Evolutionary conservation across 2,113 vertebrate species (phyloP).

Genomic region (Pipa parva): DNA sequence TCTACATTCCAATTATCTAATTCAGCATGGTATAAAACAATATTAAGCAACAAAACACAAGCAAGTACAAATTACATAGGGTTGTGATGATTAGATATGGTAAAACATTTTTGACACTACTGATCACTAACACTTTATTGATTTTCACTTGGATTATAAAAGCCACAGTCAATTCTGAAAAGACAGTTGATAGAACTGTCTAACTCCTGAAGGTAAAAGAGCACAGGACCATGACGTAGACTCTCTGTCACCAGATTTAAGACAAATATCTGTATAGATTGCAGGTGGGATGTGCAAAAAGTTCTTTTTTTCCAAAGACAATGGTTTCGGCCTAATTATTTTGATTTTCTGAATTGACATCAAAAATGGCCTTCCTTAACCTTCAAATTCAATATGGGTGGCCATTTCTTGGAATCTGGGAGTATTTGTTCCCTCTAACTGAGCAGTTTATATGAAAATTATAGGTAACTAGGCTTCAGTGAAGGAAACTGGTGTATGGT

Average conservation of each 20-base stretch:
- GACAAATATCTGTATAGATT: slow-evolving; percentile 10
- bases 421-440: too few relatives aligned
- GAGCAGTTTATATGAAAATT: too few relatives aligned
- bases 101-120: slow-evolving; percentile 24
- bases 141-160: slow-evolving; percentile 15
- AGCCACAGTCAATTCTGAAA: slow-evolving; percentile 13
- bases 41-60: slow-evolving; percentile 36
- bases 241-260: slow-evolving; percentile 14
- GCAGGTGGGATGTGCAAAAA: not conserved
- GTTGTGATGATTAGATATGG: slow-evolving; percentile 6
- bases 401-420: too few relatives aligned
- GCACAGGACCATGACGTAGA: not conserved
- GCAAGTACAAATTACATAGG: slow-evolving; percentile 33
- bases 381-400: too few relatives aligned
- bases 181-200: not conserved
- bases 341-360: not conserved
- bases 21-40: slow-evolving; percentile 29
- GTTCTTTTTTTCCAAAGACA: slow-evolving; percentile 12
- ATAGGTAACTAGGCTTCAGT: too few relatives aligned
- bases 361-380: too few relatives aligned
- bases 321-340: slow-evolving; percentile 15
- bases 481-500: too few relatives aligned
- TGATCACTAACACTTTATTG: slow-evolving; percentile 21
- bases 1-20: slow-evolving; percentile 22
- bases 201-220: not conserved